A percentile compares a stretch with the other conserved stretches of the same genome.
Conservation (phyloP, 2,113 vertebrate genomes). For the Bufo bufo region DNA sequence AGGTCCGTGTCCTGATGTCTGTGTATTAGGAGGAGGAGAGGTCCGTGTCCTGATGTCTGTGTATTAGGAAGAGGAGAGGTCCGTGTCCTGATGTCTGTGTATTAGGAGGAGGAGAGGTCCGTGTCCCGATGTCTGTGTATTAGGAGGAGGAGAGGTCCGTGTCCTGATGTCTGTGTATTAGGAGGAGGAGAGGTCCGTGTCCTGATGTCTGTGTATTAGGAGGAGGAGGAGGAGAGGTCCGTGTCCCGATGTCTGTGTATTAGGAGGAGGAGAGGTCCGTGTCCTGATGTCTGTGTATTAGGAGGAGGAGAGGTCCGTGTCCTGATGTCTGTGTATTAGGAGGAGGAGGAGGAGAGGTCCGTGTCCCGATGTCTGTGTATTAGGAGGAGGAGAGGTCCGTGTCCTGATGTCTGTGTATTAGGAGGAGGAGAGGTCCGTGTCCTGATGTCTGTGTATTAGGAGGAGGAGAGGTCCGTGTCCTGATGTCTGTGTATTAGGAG, state of each 20-base stretch:
- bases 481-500: slow-evolving; percentile 5
- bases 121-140: neutral
- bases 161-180: too few relatives aligned
- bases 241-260: neutral
- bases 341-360: neutral
- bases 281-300: slow-evolving; percentile 2
- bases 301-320: neutral
- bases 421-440: neutral
- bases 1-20: neutral
- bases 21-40: neutral
- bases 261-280: neutral
- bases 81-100: slow-evolving; percentile 3
- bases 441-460: slow-evolving; percentile 2
- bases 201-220: slow-evolving; percentile 39
- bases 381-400: neutral
- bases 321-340: slow-evolving; percentile 2
- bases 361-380: slow-evolving; percentile 32
- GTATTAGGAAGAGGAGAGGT: neutral
- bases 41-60: neutral
- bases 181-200: neutral
- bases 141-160: neutral
- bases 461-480: neutral
- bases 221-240: neutral
- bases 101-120: neutral
- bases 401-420: slow-evolving; percentile 2